phyloP scores from a whole-genome alignment of 2,797 vertebrate genomes.

The Anabacerthia variegaticeps region DNA sequence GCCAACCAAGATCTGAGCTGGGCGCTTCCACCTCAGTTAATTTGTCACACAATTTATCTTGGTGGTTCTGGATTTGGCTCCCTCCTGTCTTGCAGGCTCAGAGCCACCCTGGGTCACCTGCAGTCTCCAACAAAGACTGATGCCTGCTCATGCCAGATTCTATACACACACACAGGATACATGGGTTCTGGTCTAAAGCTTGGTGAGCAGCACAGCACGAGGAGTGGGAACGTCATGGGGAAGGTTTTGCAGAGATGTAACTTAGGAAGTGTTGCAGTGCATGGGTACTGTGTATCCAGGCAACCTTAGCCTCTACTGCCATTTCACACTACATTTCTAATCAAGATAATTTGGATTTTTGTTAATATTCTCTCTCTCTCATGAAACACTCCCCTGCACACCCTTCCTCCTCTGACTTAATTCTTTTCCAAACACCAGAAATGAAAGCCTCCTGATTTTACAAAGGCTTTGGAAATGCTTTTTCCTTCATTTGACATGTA shows the following conservation, averaged over 20 bases:
- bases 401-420: not conserved
- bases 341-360: not conserved
- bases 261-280: not conserved
- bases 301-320: not conserved
- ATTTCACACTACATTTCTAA: not conserved
- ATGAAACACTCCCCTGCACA: not conserved
- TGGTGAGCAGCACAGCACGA: not conserved
- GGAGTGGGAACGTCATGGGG: not conserved
- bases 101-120: not conserved
- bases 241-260: not conserved
- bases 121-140: not conserved
- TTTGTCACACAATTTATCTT: not conserved
- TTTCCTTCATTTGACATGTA: not conserved
- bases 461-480: not conserved
- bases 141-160: not conserved
- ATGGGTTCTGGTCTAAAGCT: not conserved
- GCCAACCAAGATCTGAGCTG: not conserved
- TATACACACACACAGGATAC: fast-evolving
- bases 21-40: not conserved
- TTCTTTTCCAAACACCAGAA: not conserved
- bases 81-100: not conserved
- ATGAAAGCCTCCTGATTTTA: not conserved
- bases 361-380: not conserved
- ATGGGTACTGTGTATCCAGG: not conserved
- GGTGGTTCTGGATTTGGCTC: not conserved